Evolutionary conservation across 2,888 invertebrate species (phyloP).

Genomic region (Rotaria macrura): DNA sequence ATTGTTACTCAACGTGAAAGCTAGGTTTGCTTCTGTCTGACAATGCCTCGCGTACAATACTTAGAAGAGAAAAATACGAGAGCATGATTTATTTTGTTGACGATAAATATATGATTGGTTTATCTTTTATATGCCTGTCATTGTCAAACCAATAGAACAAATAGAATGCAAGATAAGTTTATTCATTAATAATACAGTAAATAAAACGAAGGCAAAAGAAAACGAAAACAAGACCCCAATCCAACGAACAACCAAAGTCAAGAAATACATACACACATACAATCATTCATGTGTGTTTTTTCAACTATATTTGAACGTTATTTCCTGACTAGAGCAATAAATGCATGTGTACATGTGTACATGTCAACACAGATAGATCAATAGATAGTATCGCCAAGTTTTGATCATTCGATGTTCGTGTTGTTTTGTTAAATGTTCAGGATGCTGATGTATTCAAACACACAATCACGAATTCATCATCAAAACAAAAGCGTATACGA

Average conservation of each 20-base stretch:
- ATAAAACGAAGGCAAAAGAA: conserved; percentile 20
- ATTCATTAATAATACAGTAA: not conserved
- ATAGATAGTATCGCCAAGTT: too few species aligned
- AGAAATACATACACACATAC: not conserved
- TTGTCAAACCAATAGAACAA: conserved; percentile 16
- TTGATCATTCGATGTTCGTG: too few species aligned
- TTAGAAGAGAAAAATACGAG: too few species aligned
- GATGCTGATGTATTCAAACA: too few species aligned
- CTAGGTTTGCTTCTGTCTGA: too few species aligned
- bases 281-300: not conserved
- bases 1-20: too few species aligned
- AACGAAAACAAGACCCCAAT: conserved; percentile 36
- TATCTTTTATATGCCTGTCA: too few species aligned
- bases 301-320: not conserved
- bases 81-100: too few species aligned
- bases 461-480: too few species aligned
- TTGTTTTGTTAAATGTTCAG: too few species aligned
- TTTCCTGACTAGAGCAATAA: not conserved
- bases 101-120: too few species aligned
- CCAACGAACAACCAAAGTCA: not conserved
- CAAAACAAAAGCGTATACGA: not conserved
- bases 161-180: not conserved
- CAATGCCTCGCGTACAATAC: too few species aligned
- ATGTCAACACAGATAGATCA: not conserved
- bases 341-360: not conserved